These are phyloP conservation scores for Mirza zaza DNA, from an alignment of 2,113 vertebrate genomes.

Conservation along the genomic window DNA sequence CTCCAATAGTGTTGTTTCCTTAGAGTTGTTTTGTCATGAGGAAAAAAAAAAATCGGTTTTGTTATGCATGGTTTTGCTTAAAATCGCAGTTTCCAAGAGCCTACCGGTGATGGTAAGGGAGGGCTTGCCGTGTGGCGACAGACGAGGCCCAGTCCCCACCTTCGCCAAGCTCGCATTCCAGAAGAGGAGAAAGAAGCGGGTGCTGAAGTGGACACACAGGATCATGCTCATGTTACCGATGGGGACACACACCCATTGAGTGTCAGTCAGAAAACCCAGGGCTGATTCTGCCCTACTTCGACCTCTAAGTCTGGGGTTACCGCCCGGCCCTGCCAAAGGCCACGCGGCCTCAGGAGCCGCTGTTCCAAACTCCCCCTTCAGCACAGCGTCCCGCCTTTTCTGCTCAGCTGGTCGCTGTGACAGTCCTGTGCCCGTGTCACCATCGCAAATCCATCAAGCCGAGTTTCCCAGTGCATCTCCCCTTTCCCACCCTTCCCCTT, in stretches of 20 bases:
- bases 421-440: accelerated
- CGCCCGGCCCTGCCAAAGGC: not conserved
- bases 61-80: too few species aligned
- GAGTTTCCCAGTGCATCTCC: not conserved
- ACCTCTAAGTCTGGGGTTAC: not conserved
- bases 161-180: not conserved
- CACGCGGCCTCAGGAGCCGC: accelerated
- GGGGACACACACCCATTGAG: not conserved
- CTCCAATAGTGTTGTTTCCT: too few species aligned
- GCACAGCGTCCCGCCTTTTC: not conserved
- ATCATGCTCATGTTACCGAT: not conserved
- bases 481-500: too few species aligned
- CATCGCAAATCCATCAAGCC: not conserved
- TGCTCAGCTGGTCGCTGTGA: not conserved
- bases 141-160: too few species aligned
- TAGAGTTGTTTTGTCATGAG: too few species aligned
- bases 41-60: too few species aligned
- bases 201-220: not conserved
- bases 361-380: too few species aligned
- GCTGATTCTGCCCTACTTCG: not conserved
- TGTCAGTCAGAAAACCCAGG: not conserved
- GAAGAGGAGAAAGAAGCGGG: not conserved
- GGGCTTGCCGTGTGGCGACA: too few species aligned
- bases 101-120: too few species aligned
- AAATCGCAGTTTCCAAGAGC: too few species aligned